Evolutionary conservation across 2,888 invertebrate species (phyloP).

Genomic region (Platycheirus albimanus): DNA sequence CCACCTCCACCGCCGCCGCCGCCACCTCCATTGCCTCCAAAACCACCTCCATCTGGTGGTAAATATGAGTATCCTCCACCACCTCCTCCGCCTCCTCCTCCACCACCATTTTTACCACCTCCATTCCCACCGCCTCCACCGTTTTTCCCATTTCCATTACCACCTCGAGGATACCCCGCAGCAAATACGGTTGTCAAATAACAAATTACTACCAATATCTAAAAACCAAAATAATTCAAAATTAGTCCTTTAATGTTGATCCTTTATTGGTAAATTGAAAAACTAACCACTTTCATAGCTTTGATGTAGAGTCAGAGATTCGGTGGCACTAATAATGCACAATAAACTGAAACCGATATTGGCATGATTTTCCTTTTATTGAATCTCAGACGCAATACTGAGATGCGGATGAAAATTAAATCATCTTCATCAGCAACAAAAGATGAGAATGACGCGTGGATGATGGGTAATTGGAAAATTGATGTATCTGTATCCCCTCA

Average conservation of each 20-base stretch:
- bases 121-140: conserved; percentile 23
- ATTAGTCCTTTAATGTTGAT: neutral
- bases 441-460: conserved; percentile 15
- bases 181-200: conserved; percentile 42
- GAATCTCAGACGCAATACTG: conserved; percentile 6
- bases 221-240: conserved; percentile 4
- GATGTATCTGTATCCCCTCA: too few relatives aligned
- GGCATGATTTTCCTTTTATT: conserved; percentile 54
- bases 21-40: conserved; percentile 70
- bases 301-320: conserved; percentile 29
- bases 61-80: conserved; percentile 76
- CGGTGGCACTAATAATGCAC: conserved; percentile 41
- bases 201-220: conserved; percentile 53
- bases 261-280: neutral
- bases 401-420: conserved; percentile 52
- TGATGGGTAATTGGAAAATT: conserved; percentile 53
- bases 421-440: conserved; percentile 24
- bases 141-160: conserved; percentile 46
- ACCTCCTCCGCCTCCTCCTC: conserved; percentile 62
- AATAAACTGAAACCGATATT: conserved; percentile 50
- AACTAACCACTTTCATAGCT: conserved; percentile 57
- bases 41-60: conserved; percentile 76
- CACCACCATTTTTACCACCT: conserved; percentile 27
- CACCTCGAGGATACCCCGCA: conserved; percentile 64
- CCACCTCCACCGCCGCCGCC: conserved; percentile 71